Conservation (phyloP, 2,797 vertebrate genomes). For the Lacerta bilineata region DNA sequence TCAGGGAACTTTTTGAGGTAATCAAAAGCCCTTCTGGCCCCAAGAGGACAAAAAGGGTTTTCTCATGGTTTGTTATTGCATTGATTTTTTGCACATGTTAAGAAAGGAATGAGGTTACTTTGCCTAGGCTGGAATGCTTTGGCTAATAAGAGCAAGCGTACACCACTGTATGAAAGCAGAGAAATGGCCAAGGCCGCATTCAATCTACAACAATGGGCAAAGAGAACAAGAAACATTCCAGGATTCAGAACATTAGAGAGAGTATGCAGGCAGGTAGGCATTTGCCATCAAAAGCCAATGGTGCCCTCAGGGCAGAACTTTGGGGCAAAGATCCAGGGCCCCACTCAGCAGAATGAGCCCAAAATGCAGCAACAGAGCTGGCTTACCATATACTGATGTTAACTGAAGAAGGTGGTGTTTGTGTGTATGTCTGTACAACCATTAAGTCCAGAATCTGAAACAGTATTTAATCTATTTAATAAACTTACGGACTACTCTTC, state of each 20-base stretch:
- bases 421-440: too few relatives aligned
- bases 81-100: background rate
- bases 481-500: too few relatives aligned
- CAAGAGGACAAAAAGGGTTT: background rate
- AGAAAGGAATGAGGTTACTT: background rate
- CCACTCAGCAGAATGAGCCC: too few relatives aligned
- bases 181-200: background rate
- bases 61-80: background rate
- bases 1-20: slow-evolving; percentile 91
- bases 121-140: background rate
- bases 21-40: slow-evolving; percentile 9
- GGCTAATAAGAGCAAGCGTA: background rate
- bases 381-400: too few relatives aligned
- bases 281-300: too few relatives aligned
- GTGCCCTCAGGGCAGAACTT: too few relatives aligned
- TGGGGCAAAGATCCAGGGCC: too few relatives aligned
- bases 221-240: background rate
- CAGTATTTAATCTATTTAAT: too few relatives aligned
- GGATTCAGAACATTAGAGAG: background rate
- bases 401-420: too few relatives aligned
- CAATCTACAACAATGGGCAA: background rate
- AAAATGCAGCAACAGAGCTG: too few relatives aligned
- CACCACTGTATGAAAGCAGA: background rate
- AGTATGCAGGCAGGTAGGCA: background rate
- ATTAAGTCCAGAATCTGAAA: too few relatives aligned